Conservation (phyloP, 2,888 invertebrate genomes). For the Euproctis similis region DNA sequence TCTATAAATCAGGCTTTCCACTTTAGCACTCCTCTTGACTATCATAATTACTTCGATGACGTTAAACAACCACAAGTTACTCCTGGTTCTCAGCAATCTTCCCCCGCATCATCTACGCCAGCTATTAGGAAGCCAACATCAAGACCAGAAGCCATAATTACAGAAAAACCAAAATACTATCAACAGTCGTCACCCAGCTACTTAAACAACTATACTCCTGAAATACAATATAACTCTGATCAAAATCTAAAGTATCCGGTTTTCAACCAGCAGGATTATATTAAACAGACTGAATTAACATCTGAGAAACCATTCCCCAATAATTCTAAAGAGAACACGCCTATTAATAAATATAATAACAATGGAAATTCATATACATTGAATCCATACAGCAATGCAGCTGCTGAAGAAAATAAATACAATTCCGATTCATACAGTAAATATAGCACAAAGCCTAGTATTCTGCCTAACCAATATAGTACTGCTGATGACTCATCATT, state of each 20-base stretch:
- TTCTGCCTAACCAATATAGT: slow-evolving; percentile 11
- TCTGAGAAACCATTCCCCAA: slow-evolving; percentile 20
- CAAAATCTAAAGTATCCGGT: slow-evolving; percentile 43
- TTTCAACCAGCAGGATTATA: slow-evolving; percentile 43
- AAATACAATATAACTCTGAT: slow-evolving; percentile 54
- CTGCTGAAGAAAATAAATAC: slow-evolving; percentile 4
- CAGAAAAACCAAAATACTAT: slow-evolving; percentile 39
- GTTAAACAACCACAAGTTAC: slow-evolving; percentile 45
- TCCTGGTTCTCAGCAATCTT: slow-evolving; percentile 28
- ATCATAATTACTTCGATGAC: slow-evolving; percentile 59
- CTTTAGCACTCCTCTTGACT: slow-evolving; percentile 64
- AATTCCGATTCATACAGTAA: slow-evolving; percentile 5
- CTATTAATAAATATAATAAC: slow-evolving; percentile 3
- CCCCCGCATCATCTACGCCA: slow-evolving; percentile 22
- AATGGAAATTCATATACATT: background rate
- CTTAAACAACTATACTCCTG: slow-evolving; percentile 53
- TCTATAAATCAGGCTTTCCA: slow-evolving; percentile 70
- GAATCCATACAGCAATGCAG: slow-evolving; percentile 1
- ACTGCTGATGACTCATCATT: slow-evolving; percentile 5
- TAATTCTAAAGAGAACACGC: slow-evolving; percentile 10
- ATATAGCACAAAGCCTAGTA: slow-evolving; percentile 12
- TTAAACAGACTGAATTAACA: slow-evolving; percentile 35
- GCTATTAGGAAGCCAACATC: slow-evolving; percentile 24
- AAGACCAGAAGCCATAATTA: slow-evolving; percentile 35
- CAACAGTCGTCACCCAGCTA: slow-evolving; percentile 47